phyloP scores from a whole-genome alignment of 2,888 invertebrate species.

The Phengaris alcon region DNA sequence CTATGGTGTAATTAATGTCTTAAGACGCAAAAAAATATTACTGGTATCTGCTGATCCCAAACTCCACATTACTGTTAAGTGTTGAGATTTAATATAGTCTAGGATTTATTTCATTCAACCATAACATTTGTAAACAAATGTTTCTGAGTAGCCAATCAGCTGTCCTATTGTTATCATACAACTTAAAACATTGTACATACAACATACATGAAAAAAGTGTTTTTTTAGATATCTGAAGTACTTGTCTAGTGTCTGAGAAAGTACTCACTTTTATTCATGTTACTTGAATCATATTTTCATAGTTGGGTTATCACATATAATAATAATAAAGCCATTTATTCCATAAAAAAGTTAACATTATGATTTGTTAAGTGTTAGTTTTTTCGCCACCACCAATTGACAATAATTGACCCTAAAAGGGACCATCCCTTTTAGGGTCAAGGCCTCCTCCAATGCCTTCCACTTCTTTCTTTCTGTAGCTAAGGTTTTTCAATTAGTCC shows the following conservation, averaged over 20 bases:
- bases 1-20: not conserved
- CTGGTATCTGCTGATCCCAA: not conserved
- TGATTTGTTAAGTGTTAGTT: too few species aligned
- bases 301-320: too few species aligned
- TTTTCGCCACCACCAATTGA: too few species aligned
- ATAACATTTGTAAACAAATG: conserved; percentile 6
- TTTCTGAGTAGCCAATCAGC: conserved; percentile 14
- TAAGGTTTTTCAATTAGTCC: too few species aligned
- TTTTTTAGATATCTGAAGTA: not conserved
- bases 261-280: too few species aligned
- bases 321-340: too few species aligned
- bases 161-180: conserved; percentile 18
- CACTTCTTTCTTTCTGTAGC: too few species aligned
- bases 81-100: not conserved
- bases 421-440: too few species aligned
- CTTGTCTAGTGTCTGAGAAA: not conserved
- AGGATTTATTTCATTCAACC: not conserved
- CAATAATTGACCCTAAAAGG: too few species aligned
- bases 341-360: too few species aligned
- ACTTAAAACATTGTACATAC: not conserved
- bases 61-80: not conserved
- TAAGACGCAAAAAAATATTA: not conserved
- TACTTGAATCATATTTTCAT: too few species aligned
- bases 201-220: not conserved
- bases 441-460: too few species aligned